Conservation (phyloP, 1,140 invertebrate species). For the Zophobas morio region DNA sequence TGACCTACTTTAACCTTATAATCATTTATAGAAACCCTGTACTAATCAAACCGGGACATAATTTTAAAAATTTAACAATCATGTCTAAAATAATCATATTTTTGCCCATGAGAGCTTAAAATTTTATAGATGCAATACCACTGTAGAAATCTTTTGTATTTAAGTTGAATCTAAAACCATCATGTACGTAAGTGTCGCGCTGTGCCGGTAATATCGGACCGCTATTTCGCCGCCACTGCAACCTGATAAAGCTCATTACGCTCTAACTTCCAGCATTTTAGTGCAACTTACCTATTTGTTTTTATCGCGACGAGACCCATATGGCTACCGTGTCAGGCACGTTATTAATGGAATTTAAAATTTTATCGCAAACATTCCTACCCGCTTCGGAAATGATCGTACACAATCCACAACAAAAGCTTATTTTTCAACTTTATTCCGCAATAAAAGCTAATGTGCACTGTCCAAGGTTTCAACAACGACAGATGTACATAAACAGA, state of each 20-base stretch:
- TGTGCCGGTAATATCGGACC: neutral
- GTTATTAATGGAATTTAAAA: constrained; percentile 32
- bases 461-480: neutral
- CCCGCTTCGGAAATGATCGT: constrained; percentile 1
- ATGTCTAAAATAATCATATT: no score
- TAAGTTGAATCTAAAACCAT: no score
- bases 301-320: constrained; percentile 22
- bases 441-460: constrained; percentile 9
- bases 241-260: constrained; percentile 23
- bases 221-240: neutral
- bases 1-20: no score
- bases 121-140: no score
- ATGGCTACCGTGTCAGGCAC: constrained; percentile 21
- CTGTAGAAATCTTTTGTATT: no score
- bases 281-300: constrained; percentile 27
- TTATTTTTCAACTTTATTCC: constrained; percentile 35
- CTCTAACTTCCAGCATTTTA: constrained; percentile 22
- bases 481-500: neutral
- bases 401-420: constrained; percentile 19
- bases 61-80: no score
- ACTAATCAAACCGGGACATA: no score
- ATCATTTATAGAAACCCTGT: no score
- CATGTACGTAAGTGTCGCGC: neutral
- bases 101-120: no score
- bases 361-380: constrained; percentile 34